Evolutionary conservation across 2,113 vertebrate genomes (phyloP).

Genomic region (Urocolius indicus): DNA sequence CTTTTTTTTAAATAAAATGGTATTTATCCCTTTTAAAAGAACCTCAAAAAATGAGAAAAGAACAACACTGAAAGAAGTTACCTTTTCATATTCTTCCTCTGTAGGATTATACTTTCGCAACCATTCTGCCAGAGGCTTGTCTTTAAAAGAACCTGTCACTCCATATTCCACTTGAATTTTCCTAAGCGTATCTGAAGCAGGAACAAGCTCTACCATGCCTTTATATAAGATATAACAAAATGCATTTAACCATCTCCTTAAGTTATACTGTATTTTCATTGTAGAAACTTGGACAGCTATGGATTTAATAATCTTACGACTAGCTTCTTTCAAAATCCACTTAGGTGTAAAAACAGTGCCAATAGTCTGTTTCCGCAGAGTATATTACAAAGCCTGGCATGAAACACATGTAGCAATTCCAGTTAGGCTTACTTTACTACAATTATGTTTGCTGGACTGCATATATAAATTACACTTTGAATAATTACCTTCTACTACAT

Average conservation of each 20-base stretch:
- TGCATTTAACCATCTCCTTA: not conserved
- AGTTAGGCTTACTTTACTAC: not conserved
- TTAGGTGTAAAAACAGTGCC: not conserved
- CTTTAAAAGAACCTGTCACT: constrained; percentile 97
- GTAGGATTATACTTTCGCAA: constrained; percentile 96
- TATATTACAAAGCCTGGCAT: not conserved
- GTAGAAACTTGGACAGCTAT: not conserved
- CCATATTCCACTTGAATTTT: constrained; percentile 99
- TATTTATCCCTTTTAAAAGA: not conserved
- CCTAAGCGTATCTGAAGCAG: constrained; percentile 94
- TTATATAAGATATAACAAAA: constrained; percentile 12
- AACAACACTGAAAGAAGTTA: constrained; percentile 41
- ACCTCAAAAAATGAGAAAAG: not conserved
- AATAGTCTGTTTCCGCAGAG: not conserved
- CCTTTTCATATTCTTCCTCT: constrained; percentile 98
- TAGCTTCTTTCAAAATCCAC: not conserved
- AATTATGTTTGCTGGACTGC: not conserved
- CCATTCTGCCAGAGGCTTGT: constrained; percentile 98
- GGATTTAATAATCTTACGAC: not conserved
- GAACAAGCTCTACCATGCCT: constrained; percentile 98
- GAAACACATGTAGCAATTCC: not conserved
- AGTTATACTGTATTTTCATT: not conserved
- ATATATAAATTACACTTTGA: not conserved
- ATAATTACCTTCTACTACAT: not conserved
- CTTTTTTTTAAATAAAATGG: not conserved